Percentiles rank a stretch among this genome's conserved stretches.
These are phyloP conservation scores for Acromyrmex heyeri DNA, from an alignment of 1,140 invertebrate genomes.

Conservation along the genomic window DNA sequence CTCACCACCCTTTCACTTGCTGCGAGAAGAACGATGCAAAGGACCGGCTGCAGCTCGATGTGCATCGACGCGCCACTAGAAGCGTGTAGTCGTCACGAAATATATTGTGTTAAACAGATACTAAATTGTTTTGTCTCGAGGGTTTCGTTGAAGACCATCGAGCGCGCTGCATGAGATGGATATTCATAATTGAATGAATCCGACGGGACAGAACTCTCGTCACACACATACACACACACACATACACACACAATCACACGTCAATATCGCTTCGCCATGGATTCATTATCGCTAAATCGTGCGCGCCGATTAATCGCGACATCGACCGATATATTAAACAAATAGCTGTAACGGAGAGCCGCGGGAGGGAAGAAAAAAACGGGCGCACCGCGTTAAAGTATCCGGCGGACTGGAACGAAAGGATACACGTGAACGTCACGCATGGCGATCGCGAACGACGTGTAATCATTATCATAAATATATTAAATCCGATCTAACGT, in stretches of 20 bases:
- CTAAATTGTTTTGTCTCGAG: constrained; percentile 46
- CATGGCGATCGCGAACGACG: constrained; percentile 47
- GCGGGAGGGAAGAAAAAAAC: not conserved
- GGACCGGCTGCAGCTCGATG: constrained; percentile 24
- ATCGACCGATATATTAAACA: constrained; percentile 40
- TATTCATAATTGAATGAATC: constrained; percentile 26
- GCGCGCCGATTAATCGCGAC: constrained; percentile 27
- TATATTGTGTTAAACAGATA: constrained; percentile 61
- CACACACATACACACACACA: not conserved
- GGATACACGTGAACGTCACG: constrained; percentile 58
- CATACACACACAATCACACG: constrained; percentile 2
- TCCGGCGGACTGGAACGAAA: constrained; percentile 38
- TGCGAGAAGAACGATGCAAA: not conserved
- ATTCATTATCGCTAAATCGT: constrained; percentile 35
- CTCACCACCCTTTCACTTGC: not conserved
- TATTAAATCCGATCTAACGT: constrained; percentile 51
- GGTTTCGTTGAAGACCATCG: constrained; percentile 11
- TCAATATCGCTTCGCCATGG: constrained; percentile 1
- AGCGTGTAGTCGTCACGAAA: constrained; percentile 58
- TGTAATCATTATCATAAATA: constrained; percentile 59
- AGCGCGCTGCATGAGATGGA: constrained; percentile 42
- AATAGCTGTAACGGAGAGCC: constrained; percentile 2
- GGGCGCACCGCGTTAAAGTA: constrained; percentile 25
- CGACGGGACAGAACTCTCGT: constrained; percentile 11
- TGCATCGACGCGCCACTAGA: constrained; percentile 55